Evolutionary conservation across 2,888 invertebrate species (phyloP).

Genomic region (Campaea margaritaria): DNA sequence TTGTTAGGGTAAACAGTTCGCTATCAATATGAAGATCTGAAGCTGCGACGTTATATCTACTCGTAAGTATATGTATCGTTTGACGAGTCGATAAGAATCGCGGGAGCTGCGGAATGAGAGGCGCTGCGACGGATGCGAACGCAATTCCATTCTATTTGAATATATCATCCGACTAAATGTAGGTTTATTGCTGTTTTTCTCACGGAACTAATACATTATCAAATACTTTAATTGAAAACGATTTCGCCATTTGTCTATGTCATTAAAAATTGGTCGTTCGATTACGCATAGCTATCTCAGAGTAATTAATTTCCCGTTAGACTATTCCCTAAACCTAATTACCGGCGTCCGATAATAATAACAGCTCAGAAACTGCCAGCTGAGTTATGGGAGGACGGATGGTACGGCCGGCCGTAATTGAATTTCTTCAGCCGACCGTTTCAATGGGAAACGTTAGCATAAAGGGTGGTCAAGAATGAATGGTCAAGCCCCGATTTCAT

Average conservation of each 20-base stretch:
- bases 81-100: constrained; percentile 80
- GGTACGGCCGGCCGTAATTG: constrained; percentile 57
- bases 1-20: constrained; percentile 37
- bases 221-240: constrained; percentile 79
- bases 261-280: constrained; percentile 64
- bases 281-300: constrained; percentile 58
- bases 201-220: constrained; percentile 84
- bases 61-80: constrained; percentile 67
- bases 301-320: constrained; percentile 60
- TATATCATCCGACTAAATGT: constrained; percentile 82
- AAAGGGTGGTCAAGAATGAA: constrained; percentile 75
- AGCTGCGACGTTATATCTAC: constrained; percentile 14
- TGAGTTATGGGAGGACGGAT: constrained; percentile 60
- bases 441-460: constrained; percentile 67
- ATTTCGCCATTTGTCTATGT: constrained; percentile 77
- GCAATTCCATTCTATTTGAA: constrained; percentile 82
- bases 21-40: constrained; percentile 70
- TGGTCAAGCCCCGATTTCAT: constrained; percentile 76
- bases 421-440: constrained; percentile 62
- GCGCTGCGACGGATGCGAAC: constrained; percentile 80
- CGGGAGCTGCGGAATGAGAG: constrained; percentile 66
- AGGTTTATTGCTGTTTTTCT: constrained; percentile 85
- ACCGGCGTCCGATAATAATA: constrained; percentile 49
- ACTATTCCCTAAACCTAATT: constrained; percentile 58
- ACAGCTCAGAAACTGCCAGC: constrained; percentile 44